phyloP scores from a whole-genome alignment of 2,797 vertebrate species.

The Neolamprologus multifasciatus region DNA sequence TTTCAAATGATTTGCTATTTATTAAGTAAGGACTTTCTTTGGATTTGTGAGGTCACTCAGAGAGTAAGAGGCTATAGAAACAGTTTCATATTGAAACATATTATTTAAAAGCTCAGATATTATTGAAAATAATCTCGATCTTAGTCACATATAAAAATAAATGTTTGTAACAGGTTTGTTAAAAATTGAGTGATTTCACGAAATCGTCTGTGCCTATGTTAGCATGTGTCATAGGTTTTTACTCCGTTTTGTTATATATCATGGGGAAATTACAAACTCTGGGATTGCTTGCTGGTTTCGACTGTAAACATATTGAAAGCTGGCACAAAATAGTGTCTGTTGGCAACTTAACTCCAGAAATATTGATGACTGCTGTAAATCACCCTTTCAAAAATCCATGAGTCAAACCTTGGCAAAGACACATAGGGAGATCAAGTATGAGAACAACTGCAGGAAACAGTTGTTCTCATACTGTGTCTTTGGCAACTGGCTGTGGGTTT shows the following conservation, averaged over 20 bases:
- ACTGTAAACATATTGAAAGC: not conserved
- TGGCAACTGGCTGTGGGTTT: constrained; percentile 1
- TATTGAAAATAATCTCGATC: not conserved
- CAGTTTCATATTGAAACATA: not conserved
- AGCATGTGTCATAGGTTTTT: not conserved
- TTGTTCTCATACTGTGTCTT: not conserved
- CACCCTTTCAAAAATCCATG: not conserved
- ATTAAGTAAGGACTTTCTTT: not conserved
- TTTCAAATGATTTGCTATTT: not conserved
- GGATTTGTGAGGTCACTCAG: not conserved
- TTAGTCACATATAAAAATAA: not conserved
- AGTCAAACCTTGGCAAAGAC: not conserved
- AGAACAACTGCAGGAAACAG: not conserved
- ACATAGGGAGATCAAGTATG: not conserved
- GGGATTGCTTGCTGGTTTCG: not conserved
- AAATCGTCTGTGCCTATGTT: not conserved
- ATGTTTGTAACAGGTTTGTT: not conserved
- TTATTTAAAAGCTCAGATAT: not conserved
- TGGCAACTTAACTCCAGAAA: not conserved
- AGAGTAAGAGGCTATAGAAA: not conserved
- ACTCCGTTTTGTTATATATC: not conserved
- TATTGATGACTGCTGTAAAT: constrained; percentile 2
- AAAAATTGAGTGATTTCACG: not conserved
- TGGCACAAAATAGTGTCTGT: not conserved
- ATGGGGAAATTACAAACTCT: not conserved